These are phyloP conservation scores for Channallabes apus DNA, from an alignment of 2,797 vertebrate species.

Conservation along the genomic window DNA sequence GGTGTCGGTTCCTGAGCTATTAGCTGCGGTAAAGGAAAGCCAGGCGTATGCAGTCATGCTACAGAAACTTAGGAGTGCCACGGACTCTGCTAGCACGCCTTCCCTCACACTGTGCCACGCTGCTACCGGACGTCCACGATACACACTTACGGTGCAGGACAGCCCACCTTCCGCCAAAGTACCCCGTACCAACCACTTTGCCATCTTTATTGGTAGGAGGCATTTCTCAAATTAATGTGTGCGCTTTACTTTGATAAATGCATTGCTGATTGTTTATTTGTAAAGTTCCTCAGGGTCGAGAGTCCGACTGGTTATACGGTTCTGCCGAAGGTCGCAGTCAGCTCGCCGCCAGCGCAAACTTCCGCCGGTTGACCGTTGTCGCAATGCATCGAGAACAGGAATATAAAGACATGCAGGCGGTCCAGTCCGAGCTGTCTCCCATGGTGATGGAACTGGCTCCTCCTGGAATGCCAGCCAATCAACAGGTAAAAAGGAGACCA, in stretches of 20 bases:
- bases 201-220: slow-evolving; percentile 93
- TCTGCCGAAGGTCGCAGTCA: slow-evolving; percentile 86
- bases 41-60: slow-evolving; percentile 88
- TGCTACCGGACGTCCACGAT: slow-evolving; percentile 81
- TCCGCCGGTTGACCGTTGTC: slow-evolving; percentile 83
- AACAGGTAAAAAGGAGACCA: slow-evolving; percentile 78
- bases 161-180: slow-evolving; percentile 75
- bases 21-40: slow-evolving; percentile 81
- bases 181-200: slow-evolving; percentile 84
- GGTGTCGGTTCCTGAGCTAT: slow-evolving; percentile 68
- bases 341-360: slow-evolving; percentile 84
- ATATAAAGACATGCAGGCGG: slow-evolving; percentile 87
- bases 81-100: slow-evolving; percentile 64
- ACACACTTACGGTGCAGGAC: slow-evolving; percentile 89
- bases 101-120: slow-evolving; percentile 83
- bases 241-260: background rate
- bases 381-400: slow-evolving; percentile 90
- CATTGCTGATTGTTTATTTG: background rate
- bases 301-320: slow-evolving; percentile 94
- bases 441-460: slow-evolving; percentile 95
- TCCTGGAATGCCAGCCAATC: slow-evolving; percentile 80
- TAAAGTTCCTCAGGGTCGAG: slow-evolving; percentile 91
- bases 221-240: background rate
- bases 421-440: slow-evolving; percentile 88
- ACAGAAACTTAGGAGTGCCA: slow-evolving; percentile 81